These are phyloP conservation scores for Nephila pilipes DNA, from an alignment of 1,140 invertebrate species.

Conservation along the genomic window DNA sequence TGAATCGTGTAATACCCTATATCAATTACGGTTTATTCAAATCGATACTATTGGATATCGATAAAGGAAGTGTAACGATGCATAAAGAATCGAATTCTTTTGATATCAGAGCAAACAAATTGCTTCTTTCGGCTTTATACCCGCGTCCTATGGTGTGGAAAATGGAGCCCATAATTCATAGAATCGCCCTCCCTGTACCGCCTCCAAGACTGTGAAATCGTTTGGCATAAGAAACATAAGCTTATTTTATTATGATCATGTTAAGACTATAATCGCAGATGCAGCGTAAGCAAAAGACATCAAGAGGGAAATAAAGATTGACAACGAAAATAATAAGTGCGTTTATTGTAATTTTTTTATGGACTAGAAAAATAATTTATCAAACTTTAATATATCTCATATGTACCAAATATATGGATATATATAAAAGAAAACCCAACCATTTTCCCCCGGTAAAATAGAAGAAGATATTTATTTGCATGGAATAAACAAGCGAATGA, in stretches of 20 bases:
- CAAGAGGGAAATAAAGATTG: not conserved
- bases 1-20: not conserved
- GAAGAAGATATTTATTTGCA: no score
- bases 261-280: not conserved
- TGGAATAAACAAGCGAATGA: no score
- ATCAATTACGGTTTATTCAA: conserved; percentile 48
- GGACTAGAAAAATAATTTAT: no score
- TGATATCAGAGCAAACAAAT: conserved; percentile 63
- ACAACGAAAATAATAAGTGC: not conserved
- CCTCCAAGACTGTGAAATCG: not conserved
- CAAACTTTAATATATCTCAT: no score
- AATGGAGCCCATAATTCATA: conserved; percentile 62
- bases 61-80: conserved; percentile 37
- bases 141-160: conserved; percentile 39
- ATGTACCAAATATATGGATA: no score
- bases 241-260: not conserved
- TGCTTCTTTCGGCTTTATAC: conserved; percentile 37
- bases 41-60: conserved; percentile 63
- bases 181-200: not conserved
- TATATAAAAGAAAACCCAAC: no score
- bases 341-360: no score
- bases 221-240: not conserved
- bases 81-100: conserved; percentile 61
- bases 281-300: not conserved
- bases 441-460: no score